Evolutionary conservation across 2,113 vertebrate genomes (phyloP), one percentile per base, ranked within the genome.

Genomic region (Ranitomeya imitator): DNA sequence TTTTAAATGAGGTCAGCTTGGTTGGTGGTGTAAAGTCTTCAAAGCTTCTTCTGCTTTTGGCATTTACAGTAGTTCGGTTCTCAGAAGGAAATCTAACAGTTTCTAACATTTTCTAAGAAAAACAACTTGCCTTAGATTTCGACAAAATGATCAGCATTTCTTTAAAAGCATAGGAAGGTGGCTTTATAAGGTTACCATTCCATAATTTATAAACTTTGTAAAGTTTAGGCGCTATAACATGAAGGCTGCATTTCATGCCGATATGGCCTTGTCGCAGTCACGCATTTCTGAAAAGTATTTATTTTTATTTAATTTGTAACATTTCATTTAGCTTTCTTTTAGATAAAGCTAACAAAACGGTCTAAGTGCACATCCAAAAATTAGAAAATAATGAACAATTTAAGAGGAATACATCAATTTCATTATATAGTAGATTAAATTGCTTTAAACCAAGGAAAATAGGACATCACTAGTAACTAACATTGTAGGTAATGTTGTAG

Each of bases 1-100:
- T 94, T 94, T 92, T 94, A 94, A 96, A 96, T 94, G 93, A 95
- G 95, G 93, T 95, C 94, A 90, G 92, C 93, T 89, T 92, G 87
- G 93, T 92, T 93, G 92, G 93, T 89, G 92, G 91, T 92, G 92
- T 89, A 52, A 52, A 57, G 88, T 90, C 96, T 97, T 96, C 97
- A 96, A 95, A 96, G 94, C 92, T 55, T 26, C 91, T 91, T 91
- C 93, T 90, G 91, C 90, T 86, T 90, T 92, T 95, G 93, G 91
- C 94, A 93, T 94, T 96, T 93, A 91, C 90, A 74, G 23, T 90
- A 12, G 9, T 65, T 88, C 89, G 90, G 90, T 80, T 91, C 93
- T 93, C 91, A 91, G 85, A 88, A 91, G 91, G 81, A 90, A 90
- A 87, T 73, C 87, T 65, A 89, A 86, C 74, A 12, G 69, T 91